These are phyloP conservation scores for Antechinus flavipes DNA, from an alignment of 2,113 vertebrate genomes.

Conservation along the genomic window DNA sequence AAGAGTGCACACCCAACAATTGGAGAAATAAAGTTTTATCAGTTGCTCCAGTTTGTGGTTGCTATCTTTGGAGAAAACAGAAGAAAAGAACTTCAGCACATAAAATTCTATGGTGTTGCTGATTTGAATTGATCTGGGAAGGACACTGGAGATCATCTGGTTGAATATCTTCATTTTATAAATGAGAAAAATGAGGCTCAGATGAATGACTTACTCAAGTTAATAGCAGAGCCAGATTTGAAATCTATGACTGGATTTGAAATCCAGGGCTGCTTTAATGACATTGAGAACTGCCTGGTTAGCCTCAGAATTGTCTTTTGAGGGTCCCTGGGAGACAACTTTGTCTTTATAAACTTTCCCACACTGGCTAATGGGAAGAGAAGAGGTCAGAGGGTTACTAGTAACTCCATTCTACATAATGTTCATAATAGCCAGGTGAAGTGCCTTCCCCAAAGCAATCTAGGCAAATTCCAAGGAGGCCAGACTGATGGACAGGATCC, in stretches of 20 bases:
- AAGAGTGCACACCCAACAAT: neutral
- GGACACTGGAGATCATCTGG: neutral
- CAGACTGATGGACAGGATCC: neutral
- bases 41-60: neutral
- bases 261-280: neutral
- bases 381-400: neutral
- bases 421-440: neutral
- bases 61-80: neutral
- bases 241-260: neutral
- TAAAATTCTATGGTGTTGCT: neutral
- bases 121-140: neutral
- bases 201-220: neutral
- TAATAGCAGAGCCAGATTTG: neutral
- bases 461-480: neutral
- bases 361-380: neutral
- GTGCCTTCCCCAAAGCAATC: neutral
- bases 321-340: neutral
- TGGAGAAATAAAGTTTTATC: neutral
- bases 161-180: neutral
- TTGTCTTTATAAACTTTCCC: neutral
- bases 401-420: neutral
- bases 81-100: neutral
- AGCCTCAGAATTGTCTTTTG: neutral
- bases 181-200: neutral
- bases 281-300: neutral